Base-by-base conservation (phyloP, 2,888 invertebrate genomes). In the Acanthosepion lycidas region DNA sequence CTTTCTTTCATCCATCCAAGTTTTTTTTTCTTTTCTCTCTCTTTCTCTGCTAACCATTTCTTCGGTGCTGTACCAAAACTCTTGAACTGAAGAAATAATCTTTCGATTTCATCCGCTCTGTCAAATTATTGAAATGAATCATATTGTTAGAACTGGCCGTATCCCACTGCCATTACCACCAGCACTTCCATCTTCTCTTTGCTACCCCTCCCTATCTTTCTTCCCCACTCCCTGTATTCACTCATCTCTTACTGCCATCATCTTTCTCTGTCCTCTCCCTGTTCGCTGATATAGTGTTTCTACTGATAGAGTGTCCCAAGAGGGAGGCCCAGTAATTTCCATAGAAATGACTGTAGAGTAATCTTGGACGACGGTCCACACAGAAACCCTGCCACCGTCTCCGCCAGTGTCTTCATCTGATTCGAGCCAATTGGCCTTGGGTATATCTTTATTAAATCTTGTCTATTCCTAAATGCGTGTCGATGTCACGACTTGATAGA, bases 51-150 rank as follows among this genome's bases (percentile, higher is more conserved):
- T 78, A 78, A 78, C 78, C 33, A 33, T 78, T 78, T 78, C 78
- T 78, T 33, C 78, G 18, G n/a, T 15, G 78, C 78, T 78, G 78
- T 33, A 78, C 78, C n/a, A 18, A 78, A 78, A 78, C 78, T 78
- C 78, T 78, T 78, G 33, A 78, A 78, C 78, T 78, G 78, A 78
- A 78, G 78, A 33, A 78, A 78, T 78, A 78, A 78, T 78, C 78
- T 78, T 78, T 78, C 78, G 78, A 78, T 78, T 78, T 78, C 78
- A 78, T 78, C 78, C 78, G 78, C n/a, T 78, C 78, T 78, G 78
- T 78, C 78, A 78, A 78, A 78, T 78, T 78, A 78, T 78, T 78
- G 78, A 78, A 78, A 78, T 78, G 78, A 78, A 78, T 78, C 78
- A 78, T 78, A 78, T 78, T 78, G 78, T 78, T 78, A 78, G 78